A percentile compares a stretch with the other conserved stretches of the same genome.
Conservation (phyloP, 2,113 vertebrate species). For the Nibea coibor region DNA sequence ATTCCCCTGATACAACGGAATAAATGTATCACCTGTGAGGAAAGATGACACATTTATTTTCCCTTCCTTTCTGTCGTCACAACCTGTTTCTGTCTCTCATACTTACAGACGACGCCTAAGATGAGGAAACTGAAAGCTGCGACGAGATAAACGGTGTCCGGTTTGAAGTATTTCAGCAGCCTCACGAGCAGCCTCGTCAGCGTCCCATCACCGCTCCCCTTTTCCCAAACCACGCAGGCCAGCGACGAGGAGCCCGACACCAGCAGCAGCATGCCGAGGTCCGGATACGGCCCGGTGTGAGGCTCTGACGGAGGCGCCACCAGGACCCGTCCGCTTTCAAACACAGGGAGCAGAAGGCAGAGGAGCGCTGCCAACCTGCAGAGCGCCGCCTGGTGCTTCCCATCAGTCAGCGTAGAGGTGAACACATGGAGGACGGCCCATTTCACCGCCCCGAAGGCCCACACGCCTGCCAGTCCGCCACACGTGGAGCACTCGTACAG, state of each 20-base stretch:
- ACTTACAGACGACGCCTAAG: conserved; percentile 84
- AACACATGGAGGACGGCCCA: conserved; percentile 60
- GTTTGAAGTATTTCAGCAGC: conserved; percentile 75
- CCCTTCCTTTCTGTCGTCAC: no score
- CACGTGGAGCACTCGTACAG: conserved; percentile 29
- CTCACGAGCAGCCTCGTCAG: conserved; percentile 64
- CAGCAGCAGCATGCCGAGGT: conserved; percentile 56
- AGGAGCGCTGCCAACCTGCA: conserved; percentile 56
- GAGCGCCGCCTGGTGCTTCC: conserved; percentile 28
- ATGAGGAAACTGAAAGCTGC: conserved; percentile 82
- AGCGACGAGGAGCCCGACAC: conserved; percentile 20
- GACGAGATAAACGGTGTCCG: conserved; percentile 71
- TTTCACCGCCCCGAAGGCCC: conserved; percentile 66
- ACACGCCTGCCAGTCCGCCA: conserved; percentile 63
- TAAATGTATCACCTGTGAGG: conserved; percentile 78
- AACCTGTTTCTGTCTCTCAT: background rate
- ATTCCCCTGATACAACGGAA: conserved; percentile 83
- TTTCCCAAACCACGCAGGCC: conserved; percentile 79
- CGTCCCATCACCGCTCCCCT: conserved; percentile 15
- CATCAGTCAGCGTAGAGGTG: background rate
- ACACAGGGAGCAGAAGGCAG: conserved; percentile 73
- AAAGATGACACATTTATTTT: background rate
- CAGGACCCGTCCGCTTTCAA: conserved; percentile 56
- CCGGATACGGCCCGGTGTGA: conserved; percentile 16
- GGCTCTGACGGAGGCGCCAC: background rate